Evolutionary conservation across 2,113 vertebrate genomes (phyloP).

Genomic region (Silurus glanis): DNA sequence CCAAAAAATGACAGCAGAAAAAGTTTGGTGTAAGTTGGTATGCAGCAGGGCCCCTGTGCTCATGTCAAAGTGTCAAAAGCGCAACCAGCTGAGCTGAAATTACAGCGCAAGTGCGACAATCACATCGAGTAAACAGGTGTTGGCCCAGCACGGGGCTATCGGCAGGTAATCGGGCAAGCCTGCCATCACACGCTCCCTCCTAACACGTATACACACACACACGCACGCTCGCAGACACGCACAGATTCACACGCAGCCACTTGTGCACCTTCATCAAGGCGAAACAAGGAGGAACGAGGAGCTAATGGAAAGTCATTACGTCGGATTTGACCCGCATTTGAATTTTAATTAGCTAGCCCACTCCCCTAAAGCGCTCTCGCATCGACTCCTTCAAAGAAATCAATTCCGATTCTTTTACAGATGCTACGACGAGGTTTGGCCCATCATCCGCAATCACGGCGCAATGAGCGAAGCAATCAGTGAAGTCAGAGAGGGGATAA

Average conservation of each 20-base stretch:
- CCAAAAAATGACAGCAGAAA: neutral
- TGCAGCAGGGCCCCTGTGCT: slow-evolving; percentile 4
- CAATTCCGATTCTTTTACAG: slow-evolving; percentile 46
- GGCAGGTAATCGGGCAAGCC: slow-evolving; percentile 27
- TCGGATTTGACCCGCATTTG: slow-evolving; percentile 50
- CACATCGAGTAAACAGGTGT: slow-evolving; percentile 40
- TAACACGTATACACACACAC: neutral
- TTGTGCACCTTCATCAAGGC: slow-evolving; percentile 27
- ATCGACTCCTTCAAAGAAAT: slow-evolving; percentile 54
- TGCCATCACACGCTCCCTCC: neutral
- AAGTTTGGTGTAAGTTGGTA: slow-evolving; percentile 20
- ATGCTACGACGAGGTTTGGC: slow-evolving; percentile 37
- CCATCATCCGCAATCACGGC: slow-evolving; percentile 48
- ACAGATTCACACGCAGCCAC: neutral
- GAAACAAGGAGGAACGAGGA: slow-evolving; percentile 24
- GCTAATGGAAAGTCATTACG: slow-evolving; percentile 55
- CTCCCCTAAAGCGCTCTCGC: slow-evolving; percentile 40
- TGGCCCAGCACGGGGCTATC: slow-evolving; percentile 34
- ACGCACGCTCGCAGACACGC: neutral
- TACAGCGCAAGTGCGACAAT: slow-evolving; percentile 29
- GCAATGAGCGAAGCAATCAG: slow-evolving; percentile 49
- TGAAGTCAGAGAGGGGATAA: slow-evolving; percentile 44
- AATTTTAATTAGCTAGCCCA: slow-evolving; percentile 58
- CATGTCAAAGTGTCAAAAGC: slow-evolving; percentile 33
- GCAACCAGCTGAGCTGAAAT: slow-evolving; percentile 28